Evolutionary conservation across 2,113 vertebrate genomes (phyloP).

Genomic region (Columba livia): DNA sequence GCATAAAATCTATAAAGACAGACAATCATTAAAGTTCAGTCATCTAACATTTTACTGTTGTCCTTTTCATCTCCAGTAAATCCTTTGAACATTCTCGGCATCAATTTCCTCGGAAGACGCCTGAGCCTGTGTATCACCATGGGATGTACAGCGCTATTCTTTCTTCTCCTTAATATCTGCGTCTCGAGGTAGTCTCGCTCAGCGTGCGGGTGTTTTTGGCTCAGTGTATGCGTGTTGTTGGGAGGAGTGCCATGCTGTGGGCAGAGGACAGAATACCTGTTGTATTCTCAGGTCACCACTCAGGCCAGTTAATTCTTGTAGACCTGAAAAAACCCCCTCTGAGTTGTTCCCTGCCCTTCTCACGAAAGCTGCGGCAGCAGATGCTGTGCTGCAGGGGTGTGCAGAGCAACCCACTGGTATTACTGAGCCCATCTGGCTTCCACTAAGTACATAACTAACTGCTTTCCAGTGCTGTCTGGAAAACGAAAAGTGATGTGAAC

Average conservation of each 20-base stretch:
- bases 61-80: conserved; percentile 77
- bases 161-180: conserved; percentile 90
- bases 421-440: neutral
- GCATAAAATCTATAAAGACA: neutral
- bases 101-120: conserved; percentile 87
- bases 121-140: conserved; percentile 83
- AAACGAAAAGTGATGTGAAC: neutral
- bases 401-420: neutral
- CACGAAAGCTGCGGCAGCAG: neutral
- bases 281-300: neutral
- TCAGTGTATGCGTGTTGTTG: too few relatives aligned
- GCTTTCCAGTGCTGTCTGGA: neutral
- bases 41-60: neutral
- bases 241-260: neutral
- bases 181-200: conserved; percentile 81
- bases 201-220: accelerated
- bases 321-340: neutral
- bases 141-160: conserved; percentile 82
- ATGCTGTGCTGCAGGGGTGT: neutral
- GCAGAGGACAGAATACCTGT: neutral
- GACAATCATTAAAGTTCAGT: neutral
- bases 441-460: neutral
- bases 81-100: conserved; percentile 86
- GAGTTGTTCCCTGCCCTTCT: neutral
- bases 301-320: neutral